Conservation (phyloP, 2,797 vertebrate genomes). For the Caiman crocodilus region DNA sequence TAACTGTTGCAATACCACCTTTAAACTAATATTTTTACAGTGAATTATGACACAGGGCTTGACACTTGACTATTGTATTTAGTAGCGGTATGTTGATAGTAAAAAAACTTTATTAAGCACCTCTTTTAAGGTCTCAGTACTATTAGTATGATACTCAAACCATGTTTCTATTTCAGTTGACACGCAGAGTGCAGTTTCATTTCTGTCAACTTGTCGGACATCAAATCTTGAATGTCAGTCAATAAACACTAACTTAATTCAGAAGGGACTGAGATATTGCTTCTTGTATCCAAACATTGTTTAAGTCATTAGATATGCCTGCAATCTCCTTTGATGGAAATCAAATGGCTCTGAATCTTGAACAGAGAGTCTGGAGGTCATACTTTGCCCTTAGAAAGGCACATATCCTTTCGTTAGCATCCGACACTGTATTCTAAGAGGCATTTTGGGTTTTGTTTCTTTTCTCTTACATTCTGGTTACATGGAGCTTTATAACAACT, state of each 20-base stretch:
- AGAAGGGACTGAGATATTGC: neutral
- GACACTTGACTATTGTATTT: neutral
- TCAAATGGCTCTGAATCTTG: neutral
- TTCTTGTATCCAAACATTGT: slow-evolving; percentile 15
- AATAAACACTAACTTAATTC: slow-evolving; percentile 36
- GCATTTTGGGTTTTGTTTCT: neutral
- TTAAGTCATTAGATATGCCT: slow-evolving; percentile 27
- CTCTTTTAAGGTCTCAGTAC: neutral
- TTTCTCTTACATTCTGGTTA: neutral
- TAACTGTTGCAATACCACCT: neutral
- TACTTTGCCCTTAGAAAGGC: neutral
- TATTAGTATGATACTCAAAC: neutral
- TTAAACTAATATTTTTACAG: neutral
- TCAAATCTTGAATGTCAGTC: neutral
- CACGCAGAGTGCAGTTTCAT: neutral
- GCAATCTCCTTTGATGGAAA: slow-evolving; percentile 31
- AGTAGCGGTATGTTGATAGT: neutral
- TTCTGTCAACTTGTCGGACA: neutral
- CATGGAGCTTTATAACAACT: neutral
- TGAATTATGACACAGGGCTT: neutral
- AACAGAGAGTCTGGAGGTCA: neutral
- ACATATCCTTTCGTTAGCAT: neutral
- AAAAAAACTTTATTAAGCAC: neutral
- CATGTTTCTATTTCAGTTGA: slow-evolving; percentile 29
- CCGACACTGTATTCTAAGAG: neutral